Conservation (phyloP, 1,140 invertebrate genomes). For the Carcinoscorpius rotundicauda region DNA sequence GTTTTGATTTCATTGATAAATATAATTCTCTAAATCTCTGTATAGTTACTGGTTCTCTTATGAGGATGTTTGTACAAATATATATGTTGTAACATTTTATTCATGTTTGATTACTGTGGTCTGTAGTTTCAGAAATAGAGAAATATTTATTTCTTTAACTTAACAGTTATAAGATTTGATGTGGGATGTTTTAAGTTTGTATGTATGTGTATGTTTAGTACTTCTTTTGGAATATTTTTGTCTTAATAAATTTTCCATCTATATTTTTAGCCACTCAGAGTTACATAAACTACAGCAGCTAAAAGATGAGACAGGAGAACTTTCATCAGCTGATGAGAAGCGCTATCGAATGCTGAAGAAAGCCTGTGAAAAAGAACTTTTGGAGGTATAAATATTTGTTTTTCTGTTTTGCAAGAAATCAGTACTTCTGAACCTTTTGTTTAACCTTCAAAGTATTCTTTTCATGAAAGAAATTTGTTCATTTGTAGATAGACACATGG, state of each 20-base stretch:
- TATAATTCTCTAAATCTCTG: too few species aligned
- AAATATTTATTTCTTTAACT: too few species aligned
- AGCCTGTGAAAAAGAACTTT: constrained; percentile 76
- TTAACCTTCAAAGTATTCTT: too few species aligned
- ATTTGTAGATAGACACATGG: neutral
- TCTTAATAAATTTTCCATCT: constrained; percentile 42
- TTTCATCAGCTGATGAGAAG: constrained; percentile 80
- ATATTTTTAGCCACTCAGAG: constrained; percentile 46
- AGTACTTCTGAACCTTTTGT: neutral
- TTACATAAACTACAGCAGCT: constrained; percentile 90
- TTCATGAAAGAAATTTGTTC: too few species aligned
- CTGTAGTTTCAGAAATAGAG: too few species aligned
- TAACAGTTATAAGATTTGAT: too few species aligned
- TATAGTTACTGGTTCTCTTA: too few species aligned
- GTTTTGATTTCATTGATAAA: too few species aligned
- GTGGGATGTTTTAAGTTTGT: neutral
- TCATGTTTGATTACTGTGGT: too few species aligned
- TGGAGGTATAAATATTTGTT: constrained; percentile 37
- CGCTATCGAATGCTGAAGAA: constrained; percentile 84
- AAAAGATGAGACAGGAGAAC: constrained; percentile 93
- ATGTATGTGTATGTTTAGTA: constrained; percentile 1
- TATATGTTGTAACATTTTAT: too few species aligned
- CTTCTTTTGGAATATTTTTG: constrained; percentile 13
- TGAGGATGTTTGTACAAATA: too few species aligned
- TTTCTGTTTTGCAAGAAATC: neutral